These are phyloP conservation scores for Hoplodrina blanda DNA, from an alignment of 2,888 invertebrate genomes.

Conservation along the genomic window DNA sequence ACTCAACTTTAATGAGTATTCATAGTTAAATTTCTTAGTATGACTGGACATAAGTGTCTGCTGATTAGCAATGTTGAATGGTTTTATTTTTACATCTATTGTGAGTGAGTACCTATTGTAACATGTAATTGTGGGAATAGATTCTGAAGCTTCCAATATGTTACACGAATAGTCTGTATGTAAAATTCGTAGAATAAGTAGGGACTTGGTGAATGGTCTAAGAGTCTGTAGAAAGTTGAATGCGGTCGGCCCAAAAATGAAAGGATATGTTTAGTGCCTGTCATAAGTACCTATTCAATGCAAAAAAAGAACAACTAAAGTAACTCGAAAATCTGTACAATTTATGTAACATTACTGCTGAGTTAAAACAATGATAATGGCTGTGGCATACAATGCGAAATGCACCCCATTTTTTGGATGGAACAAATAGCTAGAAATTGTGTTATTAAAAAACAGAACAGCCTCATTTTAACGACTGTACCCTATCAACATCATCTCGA, in stretches of 20 bases:
- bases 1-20: conserved; percentile 69
- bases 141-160: conserved; percentile 9
- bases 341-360: conserved; percentile 4
- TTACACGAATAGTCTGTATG: not conserved
- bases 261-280: conserved; percentile 7
- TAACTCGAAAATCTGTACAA: not conserved
- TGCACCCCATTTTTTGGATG: not conserved
- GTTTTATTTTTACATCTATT: conserved; percentile 58
- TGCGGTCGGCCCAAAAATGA: not conserved
- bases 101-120: conserved; percentile 37
- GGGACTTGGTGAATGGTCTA: conserved; percentile 3
- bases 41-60: conserved; percentile 67
- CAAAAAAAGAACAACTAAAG: not conserved
- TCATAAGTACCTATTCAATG: conserved; percentile 20
- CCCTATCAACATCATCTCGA: conserved; percentile 32
- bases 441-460: not conserved
- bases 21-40: conserved; percentile 66
- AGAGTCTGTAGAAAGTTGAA: not conserved
- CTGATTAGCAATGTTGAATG: conserved; percentile 60
- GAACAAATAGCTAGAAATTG: not conserved
- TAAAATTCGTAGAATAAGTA: conserved; percentile 11
- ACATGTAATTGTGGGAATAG: conserved; percentile 41
- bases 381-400: not conserved
- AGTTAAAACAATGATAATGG: conserved; percentile 9
- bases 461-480: not conserved